Evolutionary conservation across 2,797 vertebrate species (phyloP), one percentile per base, ranked within the genome.

Genomic region (Furcifer pardalis): DNA sequence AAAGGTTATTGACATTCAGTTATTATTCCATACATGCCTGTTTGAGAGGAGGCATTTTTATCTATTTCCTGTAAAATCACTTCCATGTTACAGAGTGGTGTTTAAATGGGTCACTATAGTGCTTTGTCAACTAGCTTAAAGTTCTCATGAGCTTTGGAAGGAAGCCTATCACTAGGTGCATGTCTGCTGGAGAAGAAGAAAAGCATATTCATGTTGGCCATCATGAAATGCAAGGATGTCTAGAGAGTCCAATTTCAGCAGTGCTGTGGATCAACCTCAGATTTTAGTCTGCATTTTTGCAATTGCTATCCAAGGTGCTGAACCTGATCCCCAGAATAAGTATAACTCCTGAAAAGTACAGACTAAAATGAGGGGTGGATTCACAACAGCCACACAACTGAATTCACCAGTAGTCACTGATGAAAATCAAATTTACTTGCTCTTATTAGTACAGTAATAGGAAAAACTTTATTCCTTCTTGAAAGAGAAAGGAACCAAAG

Each of bases 161-260:
- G 89, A 87, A 75, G 66, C 52, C n/a, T 90, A 81, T 88, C 88
- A 91, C 84, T 91, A 87, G 44, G 85, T 0, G 3, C 83, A 81
- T 40, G 69, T 60, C 3, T 88, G 62, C 71, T 72, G 77, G 37
- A 85, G 21, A 69, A 89, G 42, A 75, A 40, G 40, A 35, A 37
- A 59, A 68, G 7, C 8, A 42, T 69, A 40, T 89, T 68, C 82
- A 68, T 84, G 84, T 42, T 52, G 56, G 27, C 12, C 56, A 77
- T 77, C 2, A 60, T 40, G 30, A 32, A 87, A 73, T 62, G 30
- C 75, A 32, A 75, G 52, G 52, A 19, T 13, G 52, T 15, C 19
- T 13, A 19, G 52, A 19, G 52, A 56, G 52, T 56, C 13, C 19
- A 17, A 56, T 56, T 15, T 56, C 52, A 56, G 19, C 15, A 19